These are phyloP conservation scores for Gasteruption jaculator DNA, from an alignment of 2,888 invertebrate species.

Conservation along the genomic window DNA sequence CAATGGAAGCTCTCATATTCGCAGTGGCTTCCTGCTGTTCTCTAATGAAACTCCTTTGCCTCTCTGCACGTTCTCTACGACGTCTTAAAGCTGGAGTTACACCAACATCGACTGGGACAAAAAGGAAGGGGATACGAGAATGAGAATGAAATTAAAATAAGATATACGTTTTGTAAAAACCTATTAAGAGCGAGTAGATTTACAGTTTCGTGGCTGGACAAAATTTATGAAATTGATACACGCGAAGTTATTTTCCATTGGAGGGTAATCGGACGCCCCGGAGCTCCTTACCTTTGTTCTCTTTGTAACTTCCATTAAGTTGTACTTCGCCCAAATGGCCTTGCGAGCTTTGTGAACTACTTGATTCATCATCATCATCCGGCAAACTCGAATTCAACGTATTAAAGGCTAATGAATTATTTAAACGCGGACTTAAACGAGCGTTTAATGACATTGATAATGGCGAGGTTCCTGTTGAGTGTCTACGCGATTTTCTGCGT, in stretches of 20 bases:
- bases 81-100: slow-evolving; percentile 77
- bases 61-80: slow-evolving; percentile 76
- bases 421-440: slow-evolving; percentile 44
- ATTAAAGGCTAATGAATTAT: slow-evolving; percentile 42
- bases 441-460: slow-evolving; percentile 45
- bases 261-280: slow-evolving; percentile 5
- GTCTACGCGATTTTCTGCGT: slow-evolving; percentile 73
- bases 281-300: slow-evolving; percentile 54
- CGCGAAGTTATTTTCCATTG: too few species aligned
- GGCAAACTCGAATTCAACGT: slow-evolving; percentile 42
- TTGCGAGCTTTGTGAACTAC: slow-evolving; percentile 61
- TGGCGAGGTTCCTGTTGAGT: slow-evolving; percentile 68
- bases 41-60: slow-evolving; percentile 78
- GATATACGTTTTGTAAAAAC: too few species aligned
- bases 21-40: slow-evolving; percentile 72
- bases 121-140: slow-evolving; percentile 3
- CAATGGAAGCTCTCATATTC: slow-evolving; percentile 51
- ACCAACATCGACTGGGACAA: slow-evolving; percentile 60
- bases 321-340: slow-evolving; percentile 54
- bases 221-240: too few species aligned
- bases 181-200: too few species aligned
- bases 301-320: slow-evolving; percentile 58
- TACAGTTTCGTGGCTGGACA: too few species aligned
- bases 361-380: slow-evolving; percentile 56
- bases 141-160: too few species aligned